Base-by-base conservation (phyloP, 2,888 invertebrate species). In the Brassicogethes aeneus region DNA sequence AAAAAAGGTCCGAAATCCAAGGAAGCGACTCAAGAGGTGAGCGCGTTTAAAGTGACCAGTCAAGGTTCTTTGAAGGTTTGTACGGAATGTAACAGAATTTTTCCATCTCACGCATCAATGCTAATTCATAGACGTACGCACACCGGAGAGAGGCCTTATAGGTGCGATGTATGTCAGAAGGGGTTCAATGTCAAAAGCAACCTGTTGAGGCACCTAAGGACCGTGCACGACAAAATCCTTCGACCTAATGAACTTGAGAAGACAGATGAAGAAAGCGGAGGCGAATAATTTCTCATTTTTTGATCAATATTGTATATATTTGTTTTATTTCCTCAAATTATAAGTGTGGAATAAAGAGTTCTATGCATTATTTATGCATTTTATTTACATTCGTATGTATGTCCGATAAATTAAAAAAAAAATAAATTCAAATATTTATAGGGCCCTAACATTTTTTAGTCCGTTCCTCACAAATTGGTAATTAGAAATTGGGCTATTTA, bases 181-280 rank as follows among this genome's bases (percentile, higher is more conserved):
- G 83, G 82, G 2, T 85, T 85, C 68, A 84, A 84, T 66, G 85
- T 85, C 48, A 85, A 85, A 62, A 85, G 84, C 46, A 85, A 85
- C 66, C 66, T 84, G 46, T 63, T 84, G 48, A 75, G 85, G 48
- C 85, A 85, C 62, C 65, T 85, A 61, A 75, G 85, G 62, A 84
- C 85, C 17, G 65, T 85, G 46, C 85, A 85, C 69, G 82, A 83
- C 65, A 80, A 80, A 65, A 73, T 79, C 44, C 70, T 76, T 42
- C 65, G 61, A 50, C 61, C 69, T 2, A 60, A 64, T 16, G 70
- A 68, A 15, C 55, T 68, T 10, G 53, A 50, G 3, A 32, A 32
- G 12, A 32, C 5, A 23, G 23, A 23, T 10, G 23, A 23, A 23
- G 23, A 23, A 23, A n/a, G n/a, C n/a, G n/a, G n/a, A n/a, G n/a